phyloP scores from a whole-genome alignment of 2,888 invertebrate genomes.

The Lepidochrysops patricia region DNA sequence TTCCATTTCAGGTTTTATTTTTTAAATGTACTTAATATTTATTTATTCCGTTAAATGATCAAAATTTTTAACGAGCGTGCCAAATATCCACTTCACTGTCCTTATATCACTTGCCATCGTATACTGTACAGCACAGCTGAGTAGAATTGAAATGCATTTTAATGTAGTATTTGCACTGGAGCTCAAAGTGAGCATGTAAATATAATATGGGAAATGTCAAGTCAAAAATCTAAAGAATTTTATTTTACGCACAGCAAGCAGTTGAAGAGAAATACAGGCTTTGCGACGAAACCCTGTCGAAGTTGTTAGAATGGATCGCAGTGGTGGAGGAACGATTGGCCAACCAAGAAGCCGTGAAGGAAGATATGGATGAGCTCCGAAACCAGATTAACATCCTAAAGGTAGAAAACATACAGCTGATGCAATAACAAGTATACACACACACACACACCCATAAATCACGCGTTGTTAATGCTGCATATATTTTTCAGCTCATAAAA shows the following conservation, averaged over 20 bases:
- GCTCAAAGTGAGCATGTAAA: slow-evolving; percentile 19
- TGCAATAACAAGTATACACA: background rate
- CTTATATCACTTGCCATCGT: background rate
- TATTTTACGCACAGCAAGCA: slow-evolving; percentile 83
- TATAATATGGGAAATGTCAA: slow-evolving; percentile 3
- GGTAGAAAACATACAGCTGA: slow-evolving; percentile 54
- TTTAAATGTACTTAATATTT: no score
- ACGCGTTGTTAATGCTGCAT: no score
- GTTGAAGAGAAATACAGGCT: slow-evolving; percentile 95
- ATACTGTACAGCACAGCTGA: slow-evolving; percentile 14
- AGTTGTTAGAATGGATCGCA: slow-evolving; percentile 90
- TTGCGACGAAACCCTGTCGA: slow-evolving; percentile 89
- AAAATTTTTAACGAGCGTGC: background rate
- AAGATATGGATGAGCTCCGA: slow-evolving; percentile 88
- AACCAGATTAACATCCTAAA: slow-evolving; percentile 93
- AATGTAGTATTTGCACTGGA: slow-evolving; percentile 12
- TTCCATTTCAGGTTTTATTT: slow-evolving; percentile 26
- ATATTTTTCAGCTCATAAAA: slow-evolving; percentile 81
- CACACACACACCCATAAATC: no score
- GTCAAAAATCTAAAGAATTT: slow-evolving; percentile 26
- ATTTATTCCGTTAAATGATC: background rate
- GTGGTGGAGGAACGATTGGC: slow-evolving; percentile 89
- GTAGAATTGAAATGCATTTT: slow-evolving; percentile 12
- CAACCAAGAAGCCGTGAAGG: slow-evolving; percentile 88
- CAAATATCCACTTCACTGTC: background rate